Base-by-base conservation (phyloP, 30 jellyfish, hydroid and myxozoan genomes). In the Euphysa ruthae region DNA sequence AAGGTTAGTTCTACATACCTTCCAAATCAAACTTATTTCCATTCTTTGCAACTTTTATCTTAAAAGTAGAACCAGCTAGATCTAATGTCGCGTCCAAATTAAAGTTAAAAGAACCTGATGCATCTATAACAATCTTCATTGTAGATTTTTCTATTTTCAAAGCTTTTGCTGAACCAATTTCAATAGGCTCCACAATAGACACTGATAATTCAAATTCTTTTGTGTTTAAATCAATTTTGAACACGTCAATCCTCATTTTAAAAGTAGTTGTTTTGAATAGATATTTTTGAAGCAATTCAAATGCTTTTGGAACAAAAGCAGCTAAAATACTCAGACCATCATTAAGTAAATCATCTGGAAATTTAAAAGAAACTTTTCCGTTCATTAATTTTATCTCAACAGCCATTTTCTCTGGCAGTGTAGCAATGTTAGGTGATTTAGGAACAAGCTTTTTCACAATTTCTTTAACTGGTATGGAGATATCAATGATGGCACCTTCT, bases 301-400 rank as follows among this genome's bases (percentile, higher is more conserved):
- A 66, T 15, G 69, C 27, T 8, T 78, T 78, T 14, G 93, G 93
- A 1, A 82, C 58, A 2, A 80, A 21, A 21, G 93, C 93, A 19
- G 58, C 63, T 15, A 71, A 55, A 2, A 71, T 63, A 14, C 63
- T 80, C 13, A 80, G 30, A 32, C 71, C 31, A 64, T 80, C 63
- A 4, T 82, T 43, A 14, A 66, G 62, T 61, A 71, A 62, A 26
- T 70, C 78, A 18, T 80, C 93, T 1, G 93, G 88, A 33, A 80
- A 80, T n/a, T 18, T 46, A 32, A 80, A 70, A n/a, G 62, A 52
- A 3, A 80, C 58, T 35, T 64, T 64, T n/a, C 49, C 73, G 0
- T 74, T 66, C 24, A 69, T 70, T 25, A 80, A 33, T 52, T 58
- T 44, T 6, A 80, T 62, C 46, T 78, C 51, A 20, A 66, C 25